Conservation (phyloP, 1,140 invertebrate species). For the Ditylenchus dipsaci region DNA sequence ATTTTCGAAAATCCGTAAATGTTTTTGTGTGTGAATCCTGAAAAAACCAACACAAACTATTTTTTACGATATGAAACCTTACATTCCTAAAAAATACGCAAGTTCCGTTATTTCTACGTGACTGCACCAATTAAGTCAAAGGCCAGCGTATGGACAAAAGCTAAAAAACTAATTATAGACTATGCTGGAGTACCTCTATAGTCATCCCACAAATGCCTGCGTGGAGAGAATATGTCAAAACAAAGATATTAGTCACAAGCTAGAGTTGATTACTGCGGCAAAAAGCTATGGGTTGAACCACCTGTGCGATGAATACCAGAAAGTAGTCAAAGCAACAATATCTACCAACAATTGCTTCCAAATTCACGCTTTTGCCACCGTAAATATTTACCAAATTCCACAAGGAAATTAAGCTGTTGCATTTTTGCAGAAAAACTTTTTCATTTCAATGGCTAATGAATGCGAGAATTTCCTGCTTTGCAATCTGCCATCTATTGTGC, state of each 20-base stretch:
- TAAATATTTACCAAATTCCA: background rate
- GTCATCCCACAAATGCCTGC: background rate
- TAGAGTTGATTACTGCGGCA: background rate
- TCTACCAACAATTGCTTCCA: background rate
- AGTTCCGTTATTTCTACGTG: no score
- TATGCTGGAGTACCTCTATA: conserved; percentile 9
- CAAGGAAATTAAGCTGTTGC: background rate
- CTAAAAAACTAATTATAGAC: background rate
- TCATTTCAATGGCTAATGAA: no score
- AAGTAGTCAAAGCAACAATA: background rate
- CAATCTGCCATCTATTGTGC: no score
- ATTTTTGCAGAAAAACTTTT: no score
- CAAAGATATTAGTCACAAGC: background rate
- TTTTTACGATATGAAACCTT: no score
- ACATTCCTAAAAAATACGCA: no score
- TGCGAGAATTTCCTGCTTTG: no score
- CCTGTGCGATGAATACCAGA: background rate
- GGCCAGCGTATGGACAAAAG: no score
- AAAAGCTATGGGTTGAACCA: background rate
- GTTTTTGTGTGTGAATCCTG: no score
- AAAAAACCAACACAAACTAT: no score
- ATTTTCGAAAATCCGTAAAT: no score
- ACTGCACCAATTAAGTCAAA: no score
- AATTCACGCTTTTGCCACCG: background rate
- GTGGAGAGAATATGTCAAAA: background rate